These are phyloP conservation scores for Accipiter virgatus DNA, from an alignment of 2,113 vertebrate genomes.

Conservation along the genomic window DNA sequence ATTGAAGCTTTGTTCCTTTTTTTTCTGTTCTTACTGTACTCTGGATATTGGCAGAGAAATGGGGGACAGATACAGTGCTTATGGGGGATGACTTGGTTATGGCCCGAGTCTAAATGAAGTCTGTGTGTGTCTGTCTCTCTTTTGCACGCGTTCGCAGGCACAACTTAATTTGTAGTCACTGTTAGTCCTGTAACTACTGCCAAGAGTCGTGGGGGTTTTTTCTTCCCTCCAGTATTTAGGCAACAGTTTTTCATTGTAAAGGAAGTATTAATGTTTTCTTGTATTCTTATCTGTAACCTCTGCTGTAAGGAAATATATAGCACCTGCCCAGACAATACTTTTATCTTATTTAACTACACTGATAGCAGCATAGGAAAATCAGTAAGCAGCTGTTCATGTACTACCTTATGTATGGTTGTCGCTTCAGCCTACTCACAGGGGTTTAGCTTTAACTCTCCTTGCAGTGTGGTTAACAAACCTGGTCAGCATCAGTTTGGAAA, in stretches of 20 bases:
- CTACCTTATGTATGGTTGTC: background rate
- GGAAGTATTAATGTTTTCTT: background rate
- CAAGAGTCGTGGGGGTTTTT: background rate
- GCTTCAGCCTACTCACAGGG: background rate
- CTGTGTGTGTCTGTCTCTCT: background rate
- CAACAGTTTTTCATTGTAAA: background rate
- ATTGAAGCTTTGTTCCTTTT: background rate
- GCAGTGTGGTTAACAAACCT: background rate
- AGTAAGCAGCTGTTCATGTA: background rate
- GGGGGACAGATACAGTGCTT: background rate
- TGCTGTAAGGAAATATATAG: background rate
- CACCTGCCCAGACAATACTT: background rate
- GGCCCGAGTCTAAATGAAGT: background rate
- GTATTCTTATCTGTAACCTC: background rate
- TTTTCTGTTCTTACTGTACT: background rate
- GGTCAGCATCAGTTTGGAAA: background rate
- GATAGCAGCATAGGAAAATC: background rate
- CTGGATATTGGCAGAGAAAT: background rate
- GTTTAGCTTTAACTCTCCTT: background rate
- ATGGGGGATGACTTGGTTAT: background rate
- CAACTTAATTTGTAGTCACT: background rate
- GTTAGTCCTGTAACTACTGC: background rate
- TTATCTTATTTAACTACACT: background rate
- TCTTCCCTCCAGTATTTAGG: background rate
- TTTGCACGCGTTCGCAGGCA: background rate